These are phyloP conservation scores for Anguilla pacifica DNA, from an alignment of 2,797 vertebrate genomes.

Conservation along the genomic window DNA sequence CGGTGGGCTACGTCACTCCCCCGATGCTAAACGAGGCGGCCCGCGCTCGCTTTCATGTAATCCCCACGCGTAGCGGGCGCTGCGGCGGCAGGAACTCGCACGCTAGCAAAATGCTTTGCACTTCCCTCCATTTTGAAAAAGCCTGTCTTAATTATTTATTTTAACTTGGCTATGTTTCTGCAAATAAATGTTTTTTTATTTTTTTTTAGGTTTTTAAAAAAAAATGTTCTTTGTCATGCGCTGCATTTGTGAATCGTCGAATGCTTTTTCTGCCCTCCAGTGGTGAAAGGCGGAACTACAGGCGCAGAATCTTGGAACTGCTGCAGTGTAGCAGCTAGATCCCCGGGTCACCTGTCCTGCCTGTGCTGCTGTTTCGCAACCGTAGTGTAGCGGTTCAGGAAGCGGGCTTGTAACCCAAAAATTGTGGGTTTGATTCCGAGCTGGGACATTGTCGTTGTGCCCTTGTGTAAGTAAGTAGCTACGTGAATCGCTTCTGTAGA, in stretches of 20 bases:
- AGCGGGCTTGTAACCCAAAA: too few relatives aligned
- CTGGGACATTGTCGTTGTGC: too few relatives aligned
- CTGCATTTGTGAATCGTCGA: background rate
- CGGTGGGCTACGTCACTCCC: background rate
- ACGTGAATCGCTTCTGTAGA: too few relatives aligned
- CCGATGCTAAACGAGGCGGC: background rate
- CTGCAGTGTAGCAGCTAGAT: background rate
- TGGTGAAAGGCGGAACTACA: slow-evolving; percentile 10
- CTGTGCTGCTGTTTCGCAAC: too few relatives aligned
- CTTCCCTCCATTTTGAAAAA: background rate
- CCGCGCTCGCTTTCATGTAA: background rate
- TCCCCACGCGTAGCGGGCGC: background rate
- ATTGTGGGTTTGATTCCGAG: too few relatives aligned
- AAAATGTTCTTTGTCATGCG: background rate
- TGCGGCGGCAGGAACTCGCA: background rate
- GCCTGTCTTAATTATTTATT: background rate
- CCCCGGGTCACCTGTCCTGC: too few relatives aligned
- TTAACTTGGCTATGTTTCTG: background rate
- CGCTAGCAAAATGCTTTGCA: background rate
- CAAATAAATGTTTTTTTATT: background rate
- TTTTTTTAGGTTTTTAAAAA: background rate
- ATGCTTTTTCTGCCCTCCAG: slow-evolving; percentile 20
- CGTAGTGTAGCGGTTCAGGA: too few relatives aligned
- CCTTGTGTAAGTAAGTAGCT: background rate
- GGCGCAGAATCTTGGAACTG: background rate